A percentile compares a stretch with the other conserved stretches of the same genome.
Evolutionary conservation across 30 jellyfish, hydroid and myxozoan species (phyloP).

Genomic region (Aurelia sp.): DNA sequence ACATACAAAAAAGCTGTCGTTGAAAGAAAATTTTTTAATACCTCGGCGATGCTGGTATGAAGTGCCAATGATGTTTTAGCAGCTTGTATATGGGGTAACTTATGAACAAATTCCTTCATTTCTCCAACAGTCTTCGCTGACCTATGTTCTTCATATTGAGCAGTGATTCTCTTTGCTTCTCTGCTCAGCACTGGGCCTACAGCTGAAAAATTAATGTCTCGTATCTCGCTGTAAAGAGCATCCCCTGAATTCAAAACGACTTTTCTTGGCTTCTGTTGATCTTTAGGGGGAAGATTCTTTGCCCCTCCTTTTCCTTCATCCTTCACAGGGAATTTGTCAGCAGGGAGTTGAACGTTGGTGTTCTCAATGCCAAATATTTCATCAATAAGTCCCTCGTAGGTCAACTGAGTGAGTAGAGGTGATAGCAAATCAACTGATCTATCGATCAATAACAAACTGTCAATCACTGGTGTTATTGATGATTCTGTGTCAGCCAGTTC

Average conservation of each 20-base stretch:
- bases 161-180: slow-evolving; percentile 96
- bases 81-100: slow-evolving; percentile 96
- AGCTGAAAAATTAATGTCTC: slow-evolving; percentile 95
- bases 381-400: slow-evolving; percentile 97
- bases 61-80: slow-evolving; percentile 88
- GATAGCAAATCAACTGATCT: slow-evolving; percentile 91
- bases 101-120: slow-evolving; percentile 95
- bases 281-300: slow-evolving; percentile 25
- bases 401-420: slow-evolving; percentile 93
- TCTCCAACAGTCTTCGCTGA: slow-evolving; percentile 99
- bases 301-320: slow-evolving; percentile 70
- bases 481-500: slow-evolving; percentile 93
- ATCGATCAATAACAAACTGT: slow-evolving; percentile 86
- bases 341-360: slow-evolving; percentile 87
- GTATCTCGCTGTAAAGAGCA: slow-evolving; percentile 82
- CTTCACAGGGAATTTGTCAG: slow-evolving; percentile 84
- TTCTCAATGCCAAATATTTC: slow-evolving; percentile 87
- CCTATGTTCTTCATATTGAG: slow-evolving; percentile 94
- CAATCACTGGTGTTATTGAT: slow-evolving; percentile 92
- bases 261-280: slow-evolving; percentile 81
- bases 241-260: slow-evolving; percentile 86
- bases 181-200: slow-evolving; percentile 96
- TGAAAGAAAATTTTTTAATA: neutral
- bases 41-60: slow-evolving; percentile 86
- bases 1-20: no score